Conservation (phyloP, 2,797 vertebrate species). For the Acanthurus leucopareius region DNA sequence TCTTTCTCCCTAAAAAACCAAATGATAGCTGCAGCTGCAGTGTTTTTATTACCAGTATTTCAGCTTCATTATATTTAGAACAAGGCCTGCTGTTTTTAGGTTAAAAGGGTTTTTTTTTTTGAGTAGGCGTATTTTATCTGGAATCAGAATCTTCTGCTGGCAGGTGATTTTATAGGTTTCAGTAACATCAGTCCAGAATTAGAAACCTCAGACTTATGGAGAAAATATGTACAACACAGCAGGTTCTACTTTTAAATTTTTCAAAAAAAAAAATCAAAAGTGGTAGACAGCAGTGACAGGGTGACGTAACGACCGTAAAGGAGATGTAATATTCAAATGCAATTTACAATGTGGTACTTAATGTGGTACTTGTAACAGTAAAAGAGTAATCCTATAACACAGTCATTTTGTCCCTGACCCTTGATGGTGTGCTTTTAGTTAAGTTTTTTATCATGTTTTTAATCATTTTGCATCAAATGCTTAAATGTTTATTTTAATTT, state of each 20-base stretch:
- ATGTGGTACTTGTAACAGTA: background rate
- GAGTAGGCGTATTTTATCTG: background rate
- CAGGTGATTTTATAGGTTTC: background rate
- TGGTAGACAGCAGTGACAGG: no score
- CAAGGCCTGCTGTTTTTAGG: background rate
- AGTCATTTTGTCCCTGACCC: background rate
- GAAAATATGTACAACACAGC: background rate
- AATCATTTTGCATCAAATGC: background rate
- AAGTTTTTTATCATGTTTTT: background rate
- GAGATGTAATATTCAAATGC: no score
- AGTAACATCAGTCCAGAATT: background rate
- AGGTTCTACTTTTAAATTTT: background rate
- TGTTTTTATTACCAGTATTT: background rate
- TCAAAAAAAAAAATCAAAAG: background rate
- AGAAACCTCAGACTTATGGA: background rate
- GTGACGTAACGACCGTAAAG: background rate
- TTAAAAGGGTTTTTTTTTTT: background rate
- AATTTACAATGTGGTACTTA: no score
- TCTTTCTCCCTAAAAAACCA: constrained; percentile 17
- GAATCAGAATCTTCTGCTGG: background rate
- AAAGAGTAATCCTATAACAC: background rate
- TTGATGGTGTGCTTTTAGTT: background rate
- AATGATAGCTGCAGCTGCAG: no score
- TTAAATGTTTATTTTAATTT: no score
- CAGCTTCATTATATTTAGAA: background rate